Evolutionary conservation across 2,888 invertebrate genomes (phyloP).

Genomic region (Rhimphoctona megacephalus): DNA sequence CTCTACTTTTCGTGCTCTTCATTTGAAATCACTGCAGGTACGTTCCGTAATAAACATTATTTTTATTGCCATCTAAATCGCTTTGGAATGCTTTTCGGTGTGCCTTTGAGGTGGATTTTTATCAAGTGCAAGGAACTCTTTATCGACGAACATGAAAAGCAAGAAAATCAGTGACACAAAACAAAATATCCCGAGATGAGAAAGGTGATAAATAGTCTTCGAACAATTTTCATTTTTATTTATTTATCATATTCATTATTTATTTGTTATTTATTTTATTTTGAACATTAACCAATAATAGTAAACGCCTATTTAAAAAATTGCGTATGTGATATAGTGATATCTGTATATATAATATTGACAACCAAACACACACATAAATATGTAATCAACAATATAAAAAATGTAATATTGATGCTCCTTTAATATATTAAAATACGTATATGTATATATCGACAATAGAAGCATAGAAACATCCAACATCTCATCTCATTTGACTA

Average conservation of each 20-base stretch:
- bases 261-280: slow-evolving; percentile 2
- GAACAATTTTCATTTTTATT: slow-evolving; percentile 6
- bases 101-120: slow-evolving; percentile 23
- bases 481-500: slow-evolving; percentile 73
- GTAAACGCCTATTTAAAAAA: slow-evolving; percentile 57
- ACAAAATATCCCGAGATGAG: neutral
- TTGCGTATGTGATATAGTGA: slow-evolving; percentile 47
- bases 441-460: slow-evolving; percentile 63
- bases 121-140: slow-evolving; percentile 30
- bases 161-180: neutral
- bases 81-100: slow-evolving; percentile 25
- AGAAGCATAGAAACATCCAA: slow-evolving; percentile 76
- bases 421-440: slow-evolving; percentile 46
- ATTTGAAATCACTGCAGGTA: slow-evolving; percentile 55
- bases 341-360: slow-evolving; percentile 45
- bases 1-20: slow-evolving; percentile 67
- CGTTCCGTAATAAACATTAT: slow-evolving; percentile 34
- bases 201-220: neutral
- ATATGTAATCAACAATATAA: slow-evolving; percentile 48
- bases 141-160: slow-evolving; percentile 11
- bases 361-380: slow-evolving; percentile 56
- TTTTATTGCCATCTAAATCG: slow-evolving; percentile 25
- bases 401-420: slow-evolving; percentile 52
- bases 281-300: slow-evolving; percentile 36
- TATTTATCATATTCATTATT: slow-evolving; percentile 4